Percentiles rank a stretch among this genome's conserved stretches.
These are phyloP conservation scores for Amphilophus citrinellus DNA, from an alignment of 2,113 vertebrate species.

Conservation along the genomic window DNA sequence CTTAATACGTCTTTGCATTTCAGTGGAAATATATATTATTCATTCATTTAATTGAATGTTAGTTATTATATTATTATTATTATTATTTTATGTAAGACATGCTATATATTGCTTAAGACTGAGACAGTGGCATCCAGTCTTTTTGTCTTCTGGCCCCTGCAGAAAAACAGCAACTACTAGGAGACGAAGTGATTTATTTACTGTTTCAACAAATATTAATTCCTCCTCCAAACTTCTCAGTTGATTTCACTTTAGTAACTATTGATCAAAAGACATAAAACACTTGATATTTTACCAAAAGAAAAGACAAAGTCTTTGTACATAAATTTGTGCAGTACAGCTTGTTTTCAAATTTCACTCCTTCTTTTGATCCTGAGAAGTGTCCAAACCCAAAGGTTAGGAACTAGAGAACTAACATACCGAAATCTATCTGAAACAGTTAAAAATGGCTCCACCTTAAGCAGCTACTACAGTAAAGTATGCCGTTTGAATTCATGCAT, in stretches of 20 bases:
- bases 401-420: not conserved
- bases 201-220: too few species aligned
- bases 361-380: not conserved
- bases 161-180: not conserved
- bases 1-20: too few species aligned
- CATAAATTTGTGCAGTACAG: rapidly evolving
- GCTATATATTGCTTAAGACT: not conserved
- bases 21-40: too few species aligned
- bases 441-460: not conserved
- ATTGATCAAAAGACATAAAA: too few species aligned
- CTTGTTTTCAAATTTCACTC: not conserved
- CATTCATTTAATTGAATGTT: not conserved
- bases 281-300: too few species aligned
- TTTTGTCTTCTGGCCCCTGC: not conserved
- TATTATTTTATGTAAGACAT: not conserved
- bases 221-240: too few species aligned
- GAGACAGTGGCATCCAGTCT: not conserved
- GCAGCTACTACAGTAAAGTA: not conserved
- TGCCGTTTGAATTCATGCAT: too few species aligned
- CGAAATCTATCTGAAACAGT: not conserved
- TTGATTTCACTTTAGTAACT: too few species aligned
- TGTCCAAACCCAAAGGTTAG: not conserved
- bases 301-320: not conserved
- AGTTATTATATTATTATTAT: not conserved
- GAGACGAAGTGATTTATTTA: not conserved